Percentiles rank a stretch among this genome's conserved stretches.
phyloP scores from a whole-genome alignment of 2,888 invertebrate species.

The Volucella inflata region DNA sequence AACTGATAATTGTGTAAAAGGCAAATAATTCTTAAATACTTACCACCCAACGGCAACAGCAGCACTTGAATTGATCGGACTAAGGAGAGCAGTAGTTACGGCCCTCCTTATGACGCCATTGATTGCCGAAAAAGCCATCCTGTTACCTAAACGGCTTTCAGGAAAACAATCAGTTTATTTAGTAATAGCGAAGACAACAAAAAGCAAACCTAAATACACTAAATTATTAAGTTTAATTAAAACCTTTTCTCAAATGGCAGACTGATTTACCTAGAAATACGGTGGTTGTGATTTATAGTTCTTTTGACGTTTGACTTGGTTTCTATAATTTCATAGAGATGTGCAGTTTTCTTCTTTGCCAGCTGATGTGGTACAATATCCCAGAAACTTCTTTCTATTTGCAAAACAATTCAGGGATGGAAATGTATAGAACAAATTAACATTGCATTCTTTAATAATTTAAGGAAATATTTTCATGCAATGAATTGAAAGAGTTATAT shows the following conservation, averaged over 20 bases:
- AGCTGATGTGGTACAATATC: not conserved
- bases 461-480: no score
- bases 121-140: slow-evolving; percentile 72
- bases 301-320: slow-evolving; percentile 5
- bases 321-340: not conserved
- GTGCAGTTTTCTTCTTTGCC: not conserved
- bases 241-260: not conserved
- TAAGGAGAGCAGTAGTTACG: slow-evolving; percentile 66
- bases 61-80: slow-evolving; percentile 45
- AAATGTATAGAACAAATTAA: no score
- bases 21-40: not conserved
- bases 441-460: no score
- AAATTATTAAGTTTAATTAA: no score
- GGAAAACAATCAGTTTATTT: not conserved
- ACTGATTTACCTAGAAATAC: slow-evolving; percentile 6
- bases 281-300: slow-evolving; percentile 30
- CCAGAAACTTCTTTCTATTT: no score
- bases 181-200: not conserved
- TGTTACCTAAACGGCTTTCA: slow-evolving; percentile 23
- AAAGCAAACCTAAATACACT: no score
- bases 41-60: slow-evolving; percentile 42
- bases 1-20: not conserved
- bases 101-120: slow-evolving; percentile 77
- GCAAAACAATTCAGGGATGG: no score
- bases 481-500: no score